These are phyloP conservation scores for Todiramphus chloris DNA, from an alignment of 2,113 vertebrate species.

Conservation along the genomic window DNA sequence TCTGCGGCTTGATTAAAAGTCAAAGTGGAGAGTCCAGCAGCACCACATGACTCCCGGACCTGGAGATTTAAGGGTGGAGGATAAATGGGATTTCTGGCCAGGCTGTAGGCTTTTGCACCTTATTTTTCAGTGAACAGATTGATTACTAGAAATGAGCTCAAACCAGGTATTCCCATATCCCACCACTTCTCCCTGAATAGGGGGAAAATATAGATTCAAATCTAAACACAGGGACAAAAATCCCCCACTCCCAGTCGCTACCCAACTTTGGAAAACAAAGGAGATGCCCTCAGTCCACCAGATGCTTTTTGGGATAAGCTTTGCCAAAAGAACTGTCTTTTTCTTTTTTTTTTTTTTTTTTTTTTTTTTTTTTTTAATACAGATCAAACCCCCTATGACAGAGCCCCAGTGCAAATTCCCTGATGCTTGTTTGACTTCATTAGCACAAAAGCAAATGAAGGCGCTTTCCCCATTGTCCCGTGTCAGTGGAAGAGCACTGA, in stretches of 20 bases:
- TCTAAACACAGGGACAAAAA: neutral
- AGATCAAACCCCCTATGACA: neutral
- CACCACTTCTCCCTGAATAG: neutral
- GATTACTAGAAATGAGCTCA: neutral
- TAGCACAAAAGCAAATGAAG: slow-evolving; percentile 62
- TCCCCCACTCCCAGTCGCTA: neutral
- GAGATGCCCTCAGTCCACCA: neutral
- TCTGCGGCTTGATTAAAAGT: neutral
- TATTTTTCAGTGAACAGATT: neutral
- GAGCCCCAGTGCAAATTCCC: slow-evolving; percentile 35
- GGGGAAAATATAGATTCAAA: neutral
- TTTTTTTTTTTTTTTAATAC: neutral
- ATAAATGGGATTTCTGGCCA: neutral
- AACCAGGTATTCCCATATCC: neutral
- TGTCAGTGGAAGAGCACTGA: slow-evolving; percentile 18
- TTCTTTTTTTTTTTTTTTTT: neutral
- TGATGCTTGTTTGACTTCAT: slow-evolving; percentile 57
- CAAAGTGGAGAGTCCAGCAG: neutral
- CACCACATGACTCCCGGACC: neutral
- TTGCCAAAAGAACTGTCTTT: neutral
- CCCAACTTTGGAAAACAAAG: neutral
- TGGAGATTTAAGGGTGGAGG: neutral
- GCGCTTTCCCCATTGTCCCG: slow-evolving; percentile 1
- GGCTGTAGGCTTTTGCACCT: neutral
- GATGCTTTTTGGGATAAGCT: slow-evolving; percentile 24